phyloP scores from a whole-genome alignment of 2,888 invertebrate genomes.

The Heterodera filipjevi region DNA sequence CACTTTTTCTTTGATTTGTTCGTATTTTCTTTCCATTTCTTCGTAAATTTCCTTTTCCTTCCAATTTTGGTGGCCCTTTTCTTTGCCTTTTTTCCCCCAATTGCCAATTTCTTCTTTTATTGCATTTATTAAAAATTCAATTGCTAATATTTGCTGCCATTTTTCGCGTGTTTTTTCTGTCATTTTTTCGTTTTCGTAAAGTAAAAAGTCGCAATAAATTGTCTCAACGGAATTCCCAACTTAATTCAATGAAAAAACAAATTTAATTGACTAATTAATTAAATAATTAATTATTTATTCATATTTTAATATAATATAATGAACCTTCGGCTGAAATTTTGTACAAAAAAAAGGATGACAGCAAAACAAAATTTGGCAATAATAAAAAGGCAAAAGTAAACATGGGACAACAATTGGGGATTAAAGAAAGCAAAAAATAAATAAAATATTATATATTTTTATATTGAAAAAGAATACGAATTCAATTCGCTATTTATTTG shows the following conservation, averaged over 20 bases:
- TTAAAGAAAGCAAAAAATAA: not conserved
- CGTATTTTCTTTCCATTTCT: not conserved
- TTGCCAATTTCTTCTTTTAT: not conserved
- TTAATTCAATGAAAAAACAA: not conserved
- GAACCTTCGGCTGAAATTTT: not conserved
- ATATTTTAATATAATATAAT: not conserved
- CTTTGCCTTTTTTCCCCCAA: not conserved
- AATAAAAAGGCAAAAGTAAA: not conserved
- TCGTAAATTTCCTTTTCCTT: not conserved
- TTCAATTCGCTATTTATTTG: too few relatives aligned
- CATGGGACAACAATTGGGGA: not conserved
- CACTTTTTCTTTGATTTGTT: not conserved
- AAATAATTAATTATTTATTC: not conserved
- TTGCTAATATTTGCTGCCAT: not conserved
- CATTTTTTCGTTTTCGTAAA: not conserved
- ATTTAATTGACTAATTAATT: not conserved
- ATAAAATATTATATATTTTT: not conserved
- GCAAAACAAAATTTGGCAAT: not conserved
- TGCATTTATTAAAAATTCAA: not conserved
- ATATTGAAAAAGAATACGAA: not conserved
- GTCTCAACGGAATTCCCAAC: not conserved
- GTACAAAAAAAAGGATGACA: not conserved
- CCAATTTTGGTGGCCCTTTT: not conserved
- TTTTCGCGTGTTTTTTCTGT: not conserved
- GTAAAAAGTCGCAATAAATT: not conserved